phyloP scores from a whole-genome alignment of 2,113 vertebrate species.

The Corapipo altera region DNA sequence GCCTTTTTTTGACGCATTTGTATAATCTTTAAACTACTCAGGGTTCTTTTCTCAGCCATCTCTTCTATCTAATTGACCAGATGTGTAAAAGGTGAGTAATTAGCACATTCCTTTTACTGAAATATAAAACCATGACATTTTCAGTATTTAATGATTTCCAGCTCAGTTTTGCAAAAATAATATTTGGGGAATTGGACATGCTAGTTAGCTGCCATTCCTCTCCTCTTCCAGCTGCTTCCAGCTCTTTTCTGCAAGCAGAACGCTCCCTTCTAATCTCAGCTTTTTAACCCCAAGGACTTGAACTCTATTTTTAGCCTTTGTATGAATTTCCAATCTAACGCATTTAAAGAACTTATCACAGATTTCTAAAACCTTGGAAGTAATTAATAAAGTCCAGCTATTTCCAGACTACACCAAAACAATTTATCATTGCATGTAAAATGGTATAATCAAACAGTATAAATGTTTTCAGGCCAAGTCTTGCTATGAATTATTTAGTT shows the following conservation, averaged over 20 bases:
- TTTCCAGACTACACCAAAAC: constrained; percentile 78
- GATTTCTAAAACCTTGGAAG: constrained; percentile 75
- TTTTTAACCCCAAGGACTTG: constrained; percentile 61
- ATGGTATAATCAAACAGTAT: constrained; percentile 76
- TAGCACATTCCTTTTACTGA: background rate
- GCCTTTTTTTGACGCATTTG: background rate
- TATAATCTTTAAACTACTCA: background rate
- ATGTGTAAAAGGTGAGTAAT: background rate
- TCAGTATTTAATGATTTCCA: background rate
- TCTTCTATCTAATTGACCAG: background rate
- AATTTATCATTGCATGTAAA: constrained; percentile 79
- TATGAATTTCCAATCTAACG: constrained; percentile 71
- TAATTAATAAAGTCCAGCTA: constrained; percentile 77
- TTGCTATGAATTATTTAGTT: constrained; percentile 81
- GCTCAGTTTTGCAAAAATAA: constrained; percentile 7
- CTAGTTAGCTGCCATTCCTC: background rate
- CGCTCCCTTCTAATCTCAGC: constrained; percentile 8
- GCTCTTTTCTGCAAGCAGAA: background rate
- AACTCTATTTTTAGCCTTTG: constrained; percentile 74
- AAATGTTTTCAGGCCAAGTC: constrained; percentile 78
- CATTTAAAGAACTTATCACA: constrained; percentile 71
- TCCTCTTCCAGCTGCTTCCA: background rate
- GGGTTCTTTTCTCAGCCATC: background rate
- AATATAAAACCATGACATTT: background rate
- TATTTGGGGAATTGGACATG: background rate